phyloP scores from a whole-genome alignment of 2,113 vertebrate species.

The Ophiodon elongatus region DNA sequence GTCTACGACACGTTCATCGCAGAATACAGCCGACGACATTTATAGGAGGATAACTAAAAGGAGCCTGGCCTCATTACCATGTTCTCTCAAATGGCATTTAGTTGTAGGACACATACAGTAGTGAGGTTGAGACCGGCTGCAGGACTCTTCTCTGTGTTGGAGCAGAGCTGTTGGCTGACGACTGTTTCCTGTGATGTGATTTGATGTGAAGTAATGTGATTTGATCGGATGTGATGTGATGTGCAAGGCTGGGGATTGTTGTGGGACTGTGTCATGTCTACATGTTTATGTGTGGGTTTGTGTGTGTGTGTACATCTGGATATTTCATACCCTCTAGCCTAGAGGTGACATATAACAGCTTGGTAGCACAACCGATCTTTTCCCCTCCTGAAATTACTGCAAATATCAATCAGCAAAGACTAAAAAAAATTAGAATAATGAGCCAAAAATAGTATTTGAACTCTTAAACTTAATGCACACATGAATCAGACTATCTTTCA shows the following conservation, averaged over 20 bases:
- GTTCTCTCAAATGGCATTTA: conserved; percentile 61
- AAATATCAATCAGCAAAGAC: neutral
- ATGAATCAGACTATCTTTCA: neutral
- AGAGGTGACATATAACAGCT: conserved; percentile 19
- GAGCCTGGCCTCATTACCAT: conserved; percentile 48
- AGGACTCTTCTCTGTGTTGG: conserved; percentile 28
- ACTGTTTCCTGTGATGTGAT: conserved; percentile 50
- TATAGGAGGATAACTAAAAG: conserved; percentile 56
- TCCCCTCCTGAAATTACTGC: neutral
- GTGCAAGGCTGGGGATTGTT: conserved; percentile 50
- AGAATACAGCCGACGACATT: conserved; percentile 46
- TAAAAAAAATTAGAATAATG: neutral
- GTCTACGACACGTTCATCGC: conserved; percentile 51
- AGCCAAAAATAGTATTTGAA: neutral
- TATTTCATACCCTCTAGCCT: conserved; percentile 32
- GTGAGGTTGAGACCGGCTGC: conserved; percentile 28
- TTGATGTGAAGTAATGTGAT: conserved; percentile 30
- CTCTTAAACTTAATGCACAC: neutral
- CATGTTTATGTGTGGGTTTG: neutral
- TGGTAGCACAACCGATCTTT: conserved; percentile 14
- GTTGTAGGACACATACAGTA: conserved; percentile 28
- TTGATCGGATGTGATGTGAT: conserved; percentile 38
- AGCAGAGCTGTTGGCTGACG: conserved; percentile 41
- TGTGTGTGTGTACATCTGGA: conserved; percentile 3
- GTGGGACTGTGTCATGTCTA: conserved; percentile 27